Evolutionary conservation across 2,113 vertebrate species (phyloP).

Genomic region (Alectura lathami): DNA sequence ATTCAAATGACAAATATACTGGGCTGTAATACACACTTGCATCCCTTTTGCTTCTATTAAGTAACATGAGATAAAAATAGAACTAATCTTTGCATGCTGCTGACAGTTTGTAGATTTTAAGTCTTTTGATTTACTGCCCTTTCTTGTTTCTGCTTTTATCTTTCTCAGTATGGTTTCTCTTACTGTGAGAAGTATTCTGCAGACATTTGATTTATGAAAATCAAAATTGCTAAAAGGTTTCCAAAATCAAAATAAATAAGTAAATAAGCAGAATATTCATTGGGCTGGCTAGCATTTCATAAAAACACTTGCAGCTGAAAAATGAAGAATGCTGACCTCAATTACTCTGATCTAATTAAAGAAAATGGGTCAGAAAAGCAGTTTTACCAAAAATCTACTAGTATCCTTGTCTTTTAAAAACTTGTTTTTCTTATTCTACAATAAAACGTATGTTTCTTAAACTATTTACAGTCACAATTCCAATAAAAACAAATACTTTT

Average conservation of each 20-base stretch:
- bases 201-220: not conserved
- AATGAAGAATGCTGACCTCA: not conserved
- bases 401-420: not conserved
- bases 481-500: not conserved
- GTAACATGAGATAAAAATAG: not conserved
- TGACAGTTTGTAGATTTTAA: not conserved
- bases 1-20: not conserved
- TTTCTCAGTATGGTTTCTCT: not conserved
- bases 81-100: not conserved
- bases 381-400: not conserved
- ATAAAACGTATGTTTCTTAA: not conserved
- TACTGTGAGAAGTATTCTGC: not conserved
- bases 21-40: not conserved
- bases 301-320: conserved; percentile 1
- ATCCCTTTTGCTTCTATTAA: conserved; percentile 20
- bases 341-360: not conserved
- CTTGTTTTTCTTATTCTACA: not conserved
- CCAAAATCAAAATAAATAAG: not conserved
- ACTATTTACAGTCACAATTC: not conserved
- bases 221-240: not conserved
- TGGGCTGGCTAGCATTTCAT: not conserved
- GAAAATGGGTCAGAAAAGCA: conserved; percentile 18
- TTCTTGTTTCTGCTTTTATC: not conserved
- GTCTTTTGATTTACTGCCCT: conserved; percentile 12
- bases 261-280: conserved; percentile 21